Evolutionary conservation across 1,140 invertebrate species (phyloP), one percentile per base, ranked within the genome.

Genomic region (Oedothorax gibbosus): DNA sequence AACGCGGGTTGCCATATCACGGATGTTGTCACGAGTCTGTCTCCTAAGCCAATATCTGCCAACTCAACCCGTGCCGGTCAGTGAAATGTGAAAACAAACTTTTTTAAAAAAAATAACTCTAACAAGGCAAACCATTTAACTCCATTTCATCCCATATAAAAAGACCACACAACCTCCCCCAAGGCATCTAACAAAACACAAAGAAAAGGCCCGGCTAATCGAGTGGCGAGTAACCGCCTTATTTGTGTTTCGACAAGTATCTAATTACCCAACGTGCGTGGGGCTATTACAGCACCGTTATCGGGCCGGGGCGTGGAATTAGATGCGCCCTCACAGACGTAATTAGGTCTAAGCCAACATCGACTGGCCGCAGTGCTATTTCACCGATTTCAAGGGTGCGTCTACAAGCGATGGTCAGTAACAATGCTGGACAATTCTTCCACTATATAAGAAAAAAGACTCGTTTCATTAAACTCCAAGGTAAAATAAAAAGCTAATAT

Each of bases 201-300:
- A 18, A 75, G 9, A 50, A 14, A 18, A 50, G 68, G 68, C 18
- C 18, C 12, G 35, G 35, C 35, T 81, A 81, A 81, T 71, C 54
- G 51, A 81, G 53, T 50, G 62, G 64, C n/a, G 75, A 35, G 66
- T 81, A 53, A 81, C 80, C 80, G 80, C 80, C 80, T 82, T 82
- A 82, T 82, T 82, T 82, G 80, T 82, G 69, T 82, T 82, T 82
- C 80, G 80, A 82, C 80, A 73, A 82, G 56, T 82, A 82, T 82
- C 80, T 82, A 82, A 82, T 82, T 82, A 82, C 65, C 65, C 78
- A 56, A 20, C 56, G 56, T 82, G 69, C 68, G 69, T 71, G 57
- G 35, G 60, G 15, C 78, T 68, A 81, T 81, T 81, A 81, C 78
- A 35, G 66, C 66, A 8, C 78, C 78, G 78, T 81, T 81, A 81